Evolutionary conservation across 64 coral and sea anemone genomes (phyloP).

Genomic region (Montipora efflorescens): DNA sequence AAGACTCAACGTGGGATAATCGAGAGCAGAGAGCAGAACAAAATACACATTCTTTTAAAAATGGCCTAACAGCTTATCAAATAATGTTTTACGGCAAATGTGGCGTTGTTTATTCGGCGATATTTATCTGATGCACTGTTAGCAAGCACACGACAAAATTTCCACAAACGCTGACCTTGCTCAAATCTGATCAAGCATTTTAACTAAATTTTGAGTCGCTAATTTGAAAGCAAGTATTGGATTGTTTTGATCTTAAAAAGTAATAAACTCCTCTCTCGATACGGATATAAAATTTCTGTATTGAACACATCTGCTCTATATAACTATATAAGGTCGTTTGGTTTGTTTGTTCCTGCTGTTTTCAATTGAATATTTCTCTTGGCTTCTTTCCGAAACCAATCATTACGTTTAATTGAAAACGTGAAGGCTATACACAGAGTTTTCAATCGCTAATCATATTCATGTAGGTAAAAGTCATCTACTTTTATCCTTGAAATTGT

Average conservation of each 20-base stretch:
- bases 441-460: neutral
- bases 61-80: neutral
- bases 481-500: too few relatives aligned
- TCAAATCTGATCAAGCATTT: neutral
- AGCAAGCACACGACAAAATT: too few relatives aligned
- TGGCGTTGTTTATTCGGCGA: neutral
- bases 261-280: neutral
- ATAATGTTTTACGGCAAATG: neutral
- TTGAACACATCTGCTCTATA: neutral
- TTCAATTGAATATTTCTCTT: neutral
- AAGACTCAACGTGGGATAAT: neutral
- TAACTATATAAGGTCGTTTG: neutral
- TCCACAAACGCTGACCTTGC: neutral
- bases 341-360: neutral
- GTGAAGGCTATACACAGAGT: neutral
- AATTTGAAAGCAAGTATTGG: neutral
- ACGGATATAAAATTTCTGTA: neutral
- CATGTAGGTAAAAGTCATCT: neutral
- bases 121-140: too few relatives aligned
- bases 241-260: slow-evolving; percentile 28
- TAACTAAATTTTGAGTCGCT: slow-evolving; percentile 4
- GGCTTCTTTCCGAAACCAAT: neutral
- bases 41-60: neutral
- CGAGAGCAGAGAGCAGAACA: neutral
- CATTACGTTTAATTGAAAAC: neutral